These are phyloP conservation scores for Calliphora vicina DNA, from an alignment of 1,140 invertebrate species.

Conservation along the genomic window DNA sequence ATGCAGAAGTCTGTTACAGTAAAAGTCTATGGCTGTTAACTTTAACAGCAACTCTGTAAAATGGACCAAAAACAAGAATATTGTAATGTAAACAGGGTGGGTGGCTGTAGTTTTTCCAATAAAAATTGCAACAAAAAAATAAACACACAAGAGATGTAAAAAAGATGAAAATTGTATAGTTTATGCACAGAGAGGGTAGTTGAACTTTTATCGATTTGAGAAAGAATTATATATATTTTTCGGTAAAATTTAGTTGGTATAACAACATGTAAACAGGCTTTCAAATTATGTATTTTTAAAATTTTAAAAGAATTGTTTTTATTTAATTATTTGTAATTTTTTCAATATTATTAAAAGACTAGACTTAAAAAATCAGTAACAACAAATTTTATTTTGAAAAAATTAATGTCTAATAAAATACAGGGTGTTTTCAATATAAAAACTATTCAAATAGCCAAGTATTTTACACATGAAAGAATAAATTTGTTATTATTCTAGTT, in stretches of 20 bases:
- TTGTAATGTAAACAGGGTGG: background rate
- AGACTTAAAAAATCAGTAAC: no score
- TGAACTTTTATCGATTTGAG: constrained; percentile 21
- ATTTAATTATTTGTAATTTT: no score
- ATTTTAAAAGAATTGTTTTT: background rate
- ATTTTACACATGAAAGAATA: background rate
- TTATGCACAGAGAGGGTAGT: background rate
- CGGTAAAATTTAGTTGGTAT: background rate
- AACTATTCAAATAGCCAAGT: background rate
- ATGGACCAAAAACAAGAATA: background rate
- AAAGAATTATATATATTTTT: background rate
- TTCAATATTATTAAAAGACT: no score
- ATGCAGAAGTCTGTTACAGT: background rate
- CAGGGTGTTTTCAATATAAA: background rate
- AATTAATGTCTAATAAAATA: no score
- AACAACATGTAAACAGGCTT: background rate
- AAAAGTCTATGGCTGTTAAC: background rate
- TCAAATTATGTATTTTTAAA: background rate
- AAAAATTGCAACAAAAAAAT: background rate
- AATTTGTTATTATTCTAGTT: background rate
- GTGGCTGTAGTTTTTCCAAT: background rate
- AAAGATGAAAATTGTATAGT: constrained; percentile 10
- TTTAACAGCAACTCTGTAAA: background rate
- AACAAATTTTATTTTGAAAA: no score
- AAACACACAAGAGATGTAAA: background rate